Evolutionary conservation across 2,113 vertebrate genomes (phyloP).

Genomic region (Gavia stellata): DNA sequence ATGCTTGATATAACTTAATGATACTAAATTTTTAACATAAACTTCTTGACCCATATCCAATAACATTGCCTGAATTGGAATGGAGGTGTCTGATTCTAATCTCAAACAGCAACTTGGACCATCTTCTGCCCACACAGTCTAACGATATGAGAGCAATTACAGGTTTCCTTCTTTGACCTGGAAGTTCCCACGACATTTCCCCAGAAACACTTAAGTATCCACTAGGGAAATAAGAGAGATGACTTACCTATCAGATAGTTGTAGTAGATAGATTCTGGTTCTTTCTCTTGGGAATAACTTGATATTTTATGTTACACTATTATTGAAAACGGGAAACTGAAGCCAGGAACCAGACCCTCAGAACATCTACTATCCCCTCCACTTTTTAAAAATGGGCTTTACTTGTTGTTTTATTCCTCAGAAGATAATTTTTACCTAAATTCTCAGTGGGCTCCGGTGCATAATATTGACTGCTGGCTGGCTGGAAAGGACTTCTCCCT

Average conservation of each 20-base stretch:
- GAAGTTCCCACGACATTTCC: background rate
- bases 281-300: background rate
- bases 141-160: background rate
- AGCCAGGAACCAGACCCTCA: background rate
- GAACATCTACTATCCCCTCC: background rate
- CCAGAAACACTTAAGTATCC: background rate
- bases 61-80: background rate
- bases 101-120: background rate
- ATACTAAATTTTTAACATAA: background rate
- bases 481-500: background rate
- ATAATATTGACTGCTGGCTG: background rate
- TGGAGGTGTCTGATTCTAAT: background rate
- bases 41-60: background rate
- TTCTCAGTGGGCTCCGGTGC: background rate
- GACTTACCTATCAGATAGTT: background rate
- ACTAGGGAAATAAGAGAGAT: background rate
- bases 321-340: background rate
- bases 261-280: background rate
- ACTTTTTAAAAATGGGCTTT: background rate
- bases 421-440: background rate
- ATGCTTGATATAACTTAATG: background rate
- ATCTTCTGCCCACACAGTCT: background rate
- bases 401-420: background rate
- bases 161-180: background rate
- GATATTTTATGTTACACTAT: background rate